phyloP scores from a whole-genome alignment of 2,888 invertebrate genomes.

The Prosopocoilus inquinatus region DNA sequence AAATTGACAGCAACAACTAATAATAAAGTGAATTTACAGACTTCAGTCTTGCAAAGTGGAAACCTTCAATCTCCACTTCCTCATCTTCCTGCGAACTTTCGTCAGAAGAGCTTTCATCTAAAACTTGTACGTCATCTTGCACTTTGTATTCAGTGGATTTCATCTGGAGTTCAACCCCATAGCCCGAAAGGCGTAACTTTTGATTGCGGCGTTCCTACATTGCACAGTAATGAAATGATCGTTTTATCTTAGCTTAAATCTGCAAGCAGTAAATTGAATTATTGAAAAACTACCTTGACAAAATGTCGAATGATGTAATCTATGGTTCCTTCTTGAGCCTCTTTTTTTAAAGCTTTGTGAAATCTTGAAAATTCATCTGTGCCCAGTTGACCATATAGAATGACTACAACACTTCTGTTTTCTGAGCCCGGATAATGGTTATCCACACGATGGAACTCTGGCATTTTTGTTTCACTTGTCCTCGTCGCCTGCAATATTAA shows the following conservation, averaged over 20 bases:
- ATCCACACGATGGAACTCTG: slow-evolving; percentile 75
- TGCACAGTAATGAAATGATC: too few relatives aligned
- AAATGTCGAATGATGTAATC: slow-evolving; percentile 89
- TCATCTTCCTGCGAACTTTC: slow-evolving; percentile 50
- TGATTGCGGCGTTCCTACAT: slow-evolving; percentile 48
- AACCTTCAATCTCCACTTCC: slow-evolving; percentile 75
- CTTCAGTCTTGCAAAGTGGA: slow-evolving; percentile 87
- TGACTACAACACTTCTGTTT: slow-evolving; percentile 66
- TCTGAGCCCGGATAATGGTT: slow-evolving; percentile 79
- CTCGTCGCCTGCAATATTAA: slow-evolving; percentile 11
- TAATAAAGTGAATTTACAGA: slow-evolving; percentile 43
- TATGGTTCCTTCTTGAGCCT: slow-evolving; percentile 67
- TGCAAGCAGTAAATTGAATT: not conserved
- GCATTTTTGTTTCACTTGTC: slow-evolving; percentile 17
- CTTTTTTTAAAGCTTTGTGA: slow-evolving; percentile 68
- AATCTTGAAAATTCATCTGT: slow-evolving; percentile 69
- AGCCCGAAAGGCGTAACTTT: slow-evolving; percentile 84
- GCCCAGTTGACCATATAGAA: slow-evolving; percentile 90
- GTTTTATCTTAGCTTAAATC: too few relatives aligned
- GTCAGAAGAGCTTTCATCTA: slow-evolving; percentile 41
- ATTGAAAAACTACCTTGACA: slow-evolving; percentile 62
- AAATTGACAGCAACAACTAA: slow-evolving; percentile 10
- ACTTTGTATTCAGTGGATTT: slow-evolving; percentile 99
- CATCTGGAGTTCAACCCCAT: slow-evolving; percentile 96
- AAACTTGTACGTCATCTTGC: slow-evolving; percentile 80